Evolutionary conservation across 1,140 invertebrate genomes (phyloP).

Genomic region (Anthonomus grandis): DNA sequence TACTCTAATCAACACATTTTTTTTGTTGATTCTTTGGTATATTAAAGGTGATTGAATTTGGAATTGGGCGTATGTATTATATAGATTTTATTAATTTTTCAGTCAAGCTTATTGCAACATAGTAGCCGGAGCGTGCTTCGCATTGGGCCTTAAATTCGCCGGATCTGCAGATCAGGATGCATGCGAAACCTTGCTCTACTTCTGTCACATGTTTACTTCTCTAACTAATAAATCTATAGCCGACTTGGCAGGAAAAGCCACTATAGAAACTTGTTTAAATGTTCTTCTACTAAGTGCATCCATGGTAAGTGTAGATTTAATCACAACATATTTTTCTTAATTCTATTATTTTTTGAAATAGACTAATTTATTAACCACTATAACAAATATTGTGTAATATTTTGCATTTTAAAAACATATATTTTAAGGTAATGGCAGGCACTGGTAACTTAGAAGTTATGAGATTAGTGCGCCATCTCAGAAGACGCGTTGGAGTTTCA

Average conservation of each 20-base stretch:
- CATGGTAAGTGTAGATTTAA: slow-evolving; percentile 57
- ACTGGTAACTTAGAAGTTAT: slow-evolving; percentile 87
- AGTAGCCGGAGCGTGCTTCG: slow-evolving; percentile 89
- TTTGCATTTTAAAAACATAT: too few species aligned
- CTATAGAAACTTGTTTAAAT: slow-evolving; percentile 86
- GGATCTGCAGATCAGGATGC: slow-evolving; percentile 84
- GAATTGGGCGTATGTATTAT: too few species aligned
- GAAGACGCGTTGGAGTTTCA: slow-evolving; percentile 65
- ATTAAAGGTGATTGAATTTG: too few species aligned
- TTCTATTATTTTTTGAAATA: background rate
- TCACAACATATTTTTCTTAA: slow-evolving; percentile 2
- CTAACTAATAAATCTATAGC: slow-evolving; percentile 67
- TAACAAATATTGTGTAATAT: slow-evolving; percentile 1
- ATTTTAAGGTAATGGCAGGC: slow-evolving; percentile 87
- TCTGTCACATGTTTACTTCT: slow-evolving; percentile 64
- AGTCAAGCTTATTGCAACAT: slow-evolving; percentile 97
- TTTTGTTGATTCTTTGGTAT: too few species aligned
- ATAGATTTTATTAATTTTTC: too few species aligned
- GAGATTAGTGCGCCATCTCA: slow-evolving; percentile 78
- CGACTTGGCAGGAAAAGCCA: slow-evolving; percentile 84
- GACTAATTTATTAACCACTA: background rate
- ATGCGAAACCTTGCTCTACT: slow-evolving; percentile 69
- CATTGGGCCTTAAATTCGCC: slow-evolving; percentile 90
- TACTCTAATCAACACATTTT: too few species aligned
- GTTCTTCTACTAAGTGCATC: slow-evolving; percentile 77